A percentile compares a stretch with the other conserved stretches of the same genome.
Conservation (phyloP, 2,797 vertebrate genomes). For the Hylomyscus alleni region DNA sequence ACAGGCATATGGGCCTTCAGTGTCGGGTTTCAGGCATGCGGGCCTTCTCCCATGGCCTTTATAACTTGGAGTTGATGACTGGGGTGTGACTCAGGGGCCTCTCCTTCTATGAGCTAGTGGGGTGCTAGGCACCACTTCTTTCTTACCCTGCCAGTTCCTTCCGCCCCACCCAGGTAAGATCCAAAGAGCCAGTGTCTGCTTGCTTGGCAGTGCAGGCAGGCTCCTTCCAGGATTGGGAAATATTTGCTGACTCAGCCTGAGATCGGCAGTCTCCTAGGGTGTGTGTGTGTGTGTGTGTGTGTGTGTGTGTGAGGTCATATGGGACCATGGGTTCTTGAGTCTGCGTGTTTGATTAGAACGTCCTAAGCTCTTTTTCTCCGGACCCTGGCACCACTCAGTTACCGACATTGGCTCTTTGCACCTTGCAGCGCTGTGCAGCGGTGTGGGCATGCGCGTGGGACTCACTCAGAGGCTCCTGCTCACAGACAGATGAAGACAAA, state of each 20-base stretch:
- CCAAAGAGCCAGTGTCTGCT: slow-evolving; percentile 41
- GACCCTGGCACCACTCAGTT: background rate
- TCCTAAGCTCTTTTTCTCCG: background rate
- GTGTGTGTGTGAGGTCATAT: background rate
- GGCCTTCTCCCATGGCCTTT: slow-evolving; percentile 25
- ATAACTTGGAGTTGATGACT: slow-evolving; percentile 22
- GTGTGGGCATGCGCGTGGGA: slow-evolving; percentile 75
- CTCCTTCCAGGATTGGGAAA: slow-evolving; percentile 70
- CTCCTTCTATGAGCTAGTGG: slow-evolving; percentile 49
- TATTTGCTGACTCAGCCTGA: slow-evolving; percentile 63
- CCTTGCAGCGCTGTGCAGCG: slow-evolving; percentile 78
- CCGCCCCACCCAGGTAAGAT: slow-evolving; percentile 49
- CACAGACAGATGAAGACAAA: slow-evolving; percentile 79
- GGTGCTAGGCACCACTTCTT: background rate
- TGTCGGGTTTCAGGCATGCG: slow-evolving; percentile 52
- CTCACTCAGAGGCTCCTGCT: slow-evolving; percentile 73
- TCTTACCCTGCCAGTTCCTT: slow-evolving; percentile 41
- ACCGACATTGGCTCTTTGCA: slow-evolving; percentile 57
- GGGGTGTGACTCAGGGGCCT: slow-evolving; percentile 65
- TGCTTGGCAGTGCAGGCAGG: slow-evolving; percentile 59
- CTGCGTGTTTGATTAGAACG: background rate
- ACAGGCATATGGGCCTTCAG: background rate
- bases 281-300: background rate
- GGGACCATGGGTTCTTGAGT: background rate
- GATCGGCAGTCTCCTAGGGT: background rate